Evolutionary conservation across 2,113 vertebrate genomes (phyloP), one percentile per base, ranked within the genome.

Genomic region (Pterocles orientalis): DNA sequence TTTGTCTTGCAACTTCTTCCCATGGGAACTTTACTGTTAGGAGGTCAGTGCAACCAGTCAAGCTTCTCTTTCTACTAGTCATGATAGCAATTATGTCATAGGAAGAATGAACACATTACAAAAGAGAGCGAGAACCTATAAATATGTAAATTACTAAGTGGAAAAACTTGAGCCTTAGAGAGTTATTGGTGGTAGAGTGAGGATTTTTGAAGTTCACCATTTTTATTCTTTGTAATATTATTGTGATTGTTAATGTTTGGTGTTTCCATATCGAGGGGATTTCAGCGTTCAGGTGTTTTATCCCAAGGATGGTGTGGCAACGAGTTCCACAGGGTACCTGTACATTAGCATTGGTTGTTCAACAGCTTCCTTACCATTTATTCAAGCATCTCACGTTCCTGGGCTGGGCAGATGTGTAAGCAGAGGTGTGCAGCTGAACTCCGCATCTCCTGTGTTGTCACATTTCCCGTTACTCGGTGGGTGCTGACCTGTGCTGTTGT

Each of bases 401-500:
- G 28, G 66, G 54, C 28, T 43, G 50, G 45, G 16, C 36, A 17
- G 24, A 7, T 14, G 26, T 16, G 26, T n/a, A 12, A 85, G 24
- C 21, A 56, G 45, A 31, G 62, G 31, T 8, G 5, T 7, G 39
- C 25, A 23, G 1, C 41, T 57, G 60, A 68, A 12, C 18, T 50
- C n/a, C 50, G 33, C 12, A 2, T 9, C 34, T 41, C n/a, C 61
- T 50, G 17, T 18, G 39, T 43, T 58, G 20, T 14, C 15, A 0
- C 8, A 2, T 60, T n/a, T 29, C 26, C 53, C 39, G 10, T 29
- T 39, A 6, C 8, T 57, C 9, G 7, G 73, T 6, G 9, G 9
- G 39, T 19, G 1, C n/a, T 4, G 31, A 45, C 3, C 23, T 3
- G 8, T 31, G 2, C 31, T 17, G 2, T 20, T 54, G n/a, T 53